Conservation (phyloP, 2,113 vertebrate species). For the Toxostoma redivivum region DNA sequence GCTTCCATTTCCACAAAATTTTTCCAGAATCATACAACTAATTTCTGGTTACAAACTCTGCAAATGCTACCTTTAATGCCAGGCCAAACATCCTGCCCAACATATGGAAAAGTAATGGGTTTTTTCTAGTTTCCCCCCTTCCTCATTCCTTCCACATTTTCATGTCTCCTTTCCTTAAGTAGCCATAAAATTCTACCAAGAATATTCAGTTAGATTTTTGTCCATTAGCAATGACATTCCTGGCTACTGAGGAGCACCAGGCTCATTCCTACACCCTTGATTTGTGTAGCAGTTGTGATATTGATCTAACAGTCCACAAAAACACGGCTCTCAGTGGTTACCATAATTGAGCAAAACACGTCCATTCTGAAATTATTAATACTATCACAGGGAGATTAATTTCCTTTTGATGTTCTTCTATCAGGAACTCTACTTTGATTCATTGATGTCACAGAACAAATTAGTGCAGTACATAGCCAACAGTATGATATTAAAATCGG, state of each 20-base stretch:
- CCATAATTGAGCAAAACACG: constrained; percentile 52
- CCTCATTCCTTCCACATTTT: not conserved
- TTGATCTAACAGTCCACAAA: not conserved
- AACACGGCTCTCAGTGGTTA: not conserved
- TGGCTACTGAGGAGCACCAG: not conserved
- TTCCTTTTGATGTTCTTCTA: constrained; percentile 54
- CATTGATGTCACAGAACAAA: constrained; percentile 62
- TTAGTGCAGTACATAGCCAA: constrained; percentile 42
- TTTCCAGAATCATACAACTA: not conserved
- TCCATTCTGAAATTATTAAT: constrained; percentile 53
- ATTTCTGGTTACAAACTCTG: not conserved
- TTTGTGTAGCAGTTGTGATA: constrained; percentile 3
- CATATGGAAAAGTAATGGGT: not conserved
- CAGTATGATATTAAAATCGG: constrained; percentile 56
- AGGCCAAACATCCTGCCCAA: not conserved
- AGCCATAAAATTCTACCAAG: not conserved
- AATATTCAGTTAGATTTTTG: not conserved
- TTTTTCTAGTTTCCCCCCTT: not conserved
- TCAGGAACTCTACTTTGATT: constrained; percentile 59
- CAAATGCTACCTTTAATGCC: not conserved
- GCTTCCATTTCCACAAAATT: not conserved
- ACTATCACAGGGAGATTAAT: constrained; percentile 43
- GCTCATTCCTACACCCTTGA: not conserved
- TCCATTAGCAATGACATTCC: not conserved
- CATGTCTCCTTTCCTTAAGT: not conserved